Conservation (phyloP, 2,888 invertebrate genomes). For the Blomia tropicalis region DNA sequence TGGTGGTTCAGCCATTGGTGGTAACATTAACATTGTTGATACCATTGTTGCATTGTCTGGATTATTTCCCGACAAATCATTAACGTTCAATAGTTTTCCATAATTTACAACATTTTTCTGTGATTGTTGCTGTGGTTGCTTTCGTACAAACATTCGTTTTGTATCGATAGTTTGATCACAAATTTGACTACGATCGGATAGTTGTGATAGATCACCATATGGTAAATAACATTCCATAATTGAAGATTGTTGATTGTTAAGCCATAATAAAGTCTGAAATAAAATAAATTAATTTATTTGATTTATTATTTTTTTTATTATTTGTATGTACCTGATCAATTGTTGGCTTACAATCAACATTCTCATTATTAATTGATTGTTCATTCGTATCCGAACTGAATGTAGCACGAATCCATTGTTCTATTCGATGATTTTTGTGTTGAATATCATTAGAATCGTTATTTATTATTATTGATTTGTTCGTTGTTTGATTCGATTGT, state of each 20-base stretch:
- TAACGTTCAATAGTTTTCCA: background rate
- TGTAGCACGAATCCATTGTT: slow-evolving; percentile 21
- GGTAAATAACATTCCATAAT: background rate
- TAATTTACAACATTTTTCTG: background rate
- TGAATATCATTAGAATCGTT: background rate
- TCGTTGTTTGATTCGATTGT: background rate
- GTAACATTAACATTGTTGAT: background rate
- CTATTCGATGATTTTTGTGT: slow-evolving; percentile 21
- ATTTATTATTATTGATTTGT: background rate
- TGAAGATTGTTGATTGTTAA: background rate
- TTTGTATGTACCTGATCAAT: background rate
- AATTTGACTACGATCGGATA: slow-evolving; percentile 9
- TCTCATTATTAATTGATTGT: background rate
- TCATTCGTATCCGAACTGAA: background rate
- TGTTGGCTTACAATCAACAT: background rate
- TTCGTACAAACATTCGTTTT: background rate
- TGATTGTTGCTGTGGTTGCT: background rate
- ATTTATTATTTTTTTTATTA: background rate
- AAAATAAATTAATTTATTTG: background rate
- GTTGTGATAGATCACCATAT: background rate
- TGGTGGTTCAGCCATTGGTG: slow-evolving; percentile 24
- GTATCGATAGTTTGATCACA: slow-evolving; percentile 1
- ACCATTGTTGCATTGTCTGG: background rate
- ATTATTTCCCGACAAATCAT: background rate
- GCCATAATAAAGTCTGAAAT: background rate